Base-by-base conservation (phyloP, 2,888 invertebrate species). In the Synanthedon tipuliformis region DNA sequence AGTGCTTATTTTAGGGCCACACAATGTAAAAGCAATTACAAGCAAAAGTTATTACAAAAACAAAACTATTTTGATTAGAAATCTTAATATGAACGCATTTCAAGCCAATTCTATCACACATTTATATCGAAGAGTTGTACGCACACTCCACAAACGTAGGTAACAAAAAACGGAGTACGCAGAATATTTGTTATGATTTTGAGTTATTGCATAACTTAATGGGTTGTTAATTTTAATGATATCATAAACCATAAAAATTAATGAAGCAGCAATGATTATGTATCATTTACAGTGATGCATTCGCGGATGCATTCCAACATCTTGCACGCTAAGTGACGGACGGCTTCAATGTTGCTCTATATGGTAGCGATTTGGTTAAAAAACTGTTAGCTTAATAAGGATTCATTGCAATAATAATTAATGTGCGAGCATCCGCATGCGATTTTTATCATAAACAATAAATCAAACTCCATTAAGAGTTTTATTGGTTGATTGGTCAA, bases 401-500 rank as follows among this genome's bases (percentile, higher is more conserved):
- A 34, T 34, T 8, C 34, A 34, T 34, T 8, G 34, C 34, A 34
- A 23, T 23, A 23, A 23, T 23, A 23, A 34, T 34, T 34, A 34
- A 34, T 8, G 34, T 8, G 27, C 3, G 34, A 3, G 34, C 34
- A 34, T 34, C 34, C 34, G 34, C 34, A 34, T 34, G 34, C 34
- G 10, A n/a, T 13, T 45, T 45, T 8, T n/a, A 45, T n/a, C 45
- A 45, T 45, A n/a, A 45, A 45, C 15, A 45, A 45, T 45, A 15
- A 45, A 45, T 45, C 45, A 45, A 34, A 34, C 10, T 8, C 2
- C 34, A 34, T 2, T 2, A 34, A 10, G 34, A 34, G 34, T 34
- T 34, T 34, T 34, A 34, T 34, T 34, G 34, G 34, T 34, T 34
- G 73, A 69, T 57, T 57, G 57, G 68, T 71, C 75, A 75, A 78